Percentiles rank a stretch among this genome's conserved stretches.
Evolutionary conservation across 2,888 invertebrate species (phyloP).

Genomic region (Scelioninae gen. 2): DNA sequence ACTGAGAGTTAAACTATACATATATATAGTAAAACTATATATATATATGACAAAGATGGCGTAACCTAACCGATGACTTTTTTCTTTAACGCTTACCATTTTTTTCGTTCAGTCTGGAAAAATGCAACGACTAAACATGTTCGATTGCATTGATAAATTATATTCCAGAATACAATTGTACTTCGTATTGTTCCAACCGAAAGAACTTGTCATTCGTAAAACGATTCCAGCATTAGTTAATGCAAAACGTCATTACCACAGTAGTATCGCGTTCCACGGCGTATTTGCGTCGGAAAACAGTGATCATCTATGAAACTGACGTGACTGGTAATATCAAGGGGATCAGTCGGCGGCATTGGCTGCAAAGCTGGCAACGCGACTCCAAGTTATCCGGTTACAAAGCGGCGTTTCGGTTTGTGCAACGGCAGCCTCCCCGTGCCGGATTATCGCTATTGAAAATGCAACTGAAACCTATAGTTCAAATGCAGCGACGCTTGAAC

Average conservation of each 20-base stretch:
- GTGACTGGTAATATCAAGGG: slow-evolving; percentile 61
- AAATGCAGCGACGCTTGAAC: slow-evolving; percentile 74
- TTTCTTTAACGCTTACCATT: too few relatives aligned
- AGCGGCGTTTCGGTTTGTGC: slow-evolving; percentile 70
- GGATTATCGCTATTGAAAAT: slow-evolving; percentile 74
- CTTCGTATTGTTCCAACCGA: too few relatives aligned
- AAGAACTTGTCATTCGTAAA: too few relatives aligned
- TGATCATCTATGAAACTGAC: slow-evolving; percentile 61
- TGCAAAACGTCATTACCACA: slow-evolving; percentile 44
- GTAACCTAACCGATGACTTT: too few relatives aligned
- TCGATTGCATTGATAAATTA: too few relatives aligned
- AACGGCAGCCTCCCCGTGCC: slow-evolving; percentile 64
- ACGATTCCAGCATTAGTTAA: slow-evolving; percentile 18
- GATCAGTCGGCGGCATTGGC: slow-evolving; percentile 59
- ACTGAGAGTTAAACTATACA: too few relatives aligned
- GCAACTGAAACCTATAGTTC: slow-evolving; percentile 74
- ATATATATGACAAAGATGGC: too few relatives aligned
- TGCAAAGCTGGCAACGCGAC: slow-evolving; percentile 63
- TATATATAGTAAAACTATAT: too few relatives aligned
- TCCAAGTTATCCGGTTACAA: slow-evolving; percentile 75
- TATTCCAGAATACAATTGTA: too few relatives aligned
- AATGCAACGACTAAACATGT: too few relatives aligned
- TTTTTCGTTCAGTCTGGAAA: too few relatives aligned
- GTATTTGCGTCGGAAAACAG: slow-evolving; percentile 57
- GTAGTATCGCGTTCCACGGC: slow-evolving; percentile 41